A percentile compares a stretch with the other conserved stretches of the same genome.
These are phyloP conservation scores for Harpagus bidentatus DNA, from an alignment of 2,113 vertebrate genomes.

Conservation along the genomic window DNA sequence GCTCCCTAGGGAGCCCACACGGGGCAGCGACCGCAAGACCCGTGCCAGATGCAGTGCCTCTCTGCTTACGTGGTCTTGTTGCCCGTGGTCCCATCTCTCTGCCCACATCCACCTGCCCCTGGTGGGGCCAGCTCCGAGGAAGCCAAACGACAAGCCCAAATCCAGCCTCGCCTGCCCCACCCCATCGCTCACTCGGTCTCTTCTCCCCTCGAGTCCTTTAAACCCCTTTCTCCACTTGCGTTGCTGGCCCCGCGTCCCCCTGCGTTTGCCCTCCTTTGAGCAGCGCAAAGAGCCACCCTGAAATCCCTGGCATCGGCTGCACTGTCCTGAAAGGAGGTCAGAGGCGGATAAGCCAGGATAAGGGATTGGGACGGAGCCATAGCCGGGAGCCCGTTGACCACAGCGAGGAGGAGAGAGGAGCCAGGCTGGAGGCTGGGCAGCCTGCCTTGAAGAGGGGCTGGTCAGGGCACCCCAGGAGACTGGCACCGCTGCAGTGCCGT, in stretches of 20 bases:
- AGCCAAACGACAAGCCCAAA: background rate
- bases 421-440: background rate
- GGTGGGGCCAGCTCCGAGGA: background rate
- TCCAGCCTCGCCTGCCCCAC: background rate
- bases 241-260: background rate
- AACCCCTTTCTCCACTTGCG: background rate
- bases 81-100: background rate
- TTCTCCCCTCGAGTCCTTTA: background rate
- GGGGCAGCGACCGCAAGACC: background rate
- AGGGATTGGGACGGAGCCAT: conserved; percentile 14
- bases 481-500: background rate
- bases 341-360: conserved; percentile 57
- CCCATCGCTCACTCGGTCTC: background rate
- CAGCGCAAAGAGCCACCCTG: background rate
- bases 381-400: background rate
- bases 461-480: background rate
- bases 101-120: background rate
- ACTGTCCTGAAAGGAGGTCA: conserved; percentile 63
- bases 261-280: background rate
- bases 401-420: background rate
- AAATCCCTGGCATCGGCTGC: conserved; percentile 7
- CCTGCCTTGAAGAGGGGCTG: background rate
- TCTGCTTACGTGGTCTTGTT: background rate
- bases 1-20: background rate
- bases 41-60: background rate